These are phyloP conservation scores for Enteromius paludinosus DNA, from an alignment of 2,797 vertebrate species.

Conservation along the genomic window DNA sequence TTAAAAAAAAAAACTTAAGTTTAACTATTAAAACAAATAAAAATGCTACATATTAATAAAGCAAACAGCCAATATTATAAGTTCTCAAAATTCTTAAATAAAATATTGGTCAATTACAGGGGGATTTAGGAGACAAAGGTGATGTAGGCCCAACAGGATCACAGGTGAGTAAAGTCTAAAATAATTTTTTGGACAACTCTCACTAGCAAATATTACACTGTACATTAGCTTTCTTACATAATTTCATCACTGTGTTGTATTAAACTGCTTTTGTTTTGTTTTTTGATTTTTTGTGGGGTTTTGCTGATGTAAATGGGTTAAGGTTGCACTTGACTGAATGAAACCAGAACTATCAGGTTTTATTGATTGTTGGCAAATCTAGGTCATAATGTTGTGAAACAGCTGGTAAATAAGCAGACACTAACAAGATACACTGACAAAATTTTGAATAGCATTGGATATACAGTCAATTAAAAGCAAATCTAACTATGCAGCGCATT, in stretches of 20 bases:
- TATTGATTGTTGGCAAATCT: slow-evolving; percentile 26
- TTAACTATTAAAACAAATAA: not conserved
- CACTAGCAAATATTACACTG: not conserved
- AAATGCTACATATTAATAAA: not conserved
- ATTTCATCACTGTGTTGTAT: not conserved
- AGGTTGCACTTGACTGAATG: not conserved
- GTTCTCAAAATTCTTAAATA: not conserved
- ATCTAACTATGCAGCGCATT: not conserved
- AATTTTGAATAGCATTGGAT: not conserved
- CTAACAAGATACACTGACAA: not conserved
- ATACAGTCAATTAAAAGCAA: not conserved
- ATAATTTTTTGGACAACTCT: not conserved
- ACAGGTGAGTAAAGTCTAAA: slow-evolving; percentile 77
- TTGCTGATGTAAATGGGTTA: not conserved
- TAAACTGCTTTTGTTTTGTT: not conserved
- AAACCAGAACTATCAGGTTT: not conserved
- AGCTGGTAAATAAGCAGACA: not conserved
- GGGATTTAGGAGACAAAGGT: slow-evolving; percentile 91
- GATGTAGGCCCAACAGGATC: slow-evolving; percentile 85
- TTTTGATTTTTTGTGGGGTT: not conserved
- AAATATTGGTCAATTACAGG: slow-evolving; percentile 71
- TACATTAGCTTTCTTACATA: not conserved
- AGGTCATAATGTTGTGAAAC: slow-evolving; percentile 1
- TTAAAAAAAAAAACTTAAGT: not conserved
- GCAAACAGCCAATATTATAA: not conserved